Percentiles rank a stretch among this genome's conserved stretches.
These are phyloP conservation scores for Rhinatrema bivittatum DNA, from an alignment of 2,797 vertebrate genomes.

Conservation along the genomic window DNA sequence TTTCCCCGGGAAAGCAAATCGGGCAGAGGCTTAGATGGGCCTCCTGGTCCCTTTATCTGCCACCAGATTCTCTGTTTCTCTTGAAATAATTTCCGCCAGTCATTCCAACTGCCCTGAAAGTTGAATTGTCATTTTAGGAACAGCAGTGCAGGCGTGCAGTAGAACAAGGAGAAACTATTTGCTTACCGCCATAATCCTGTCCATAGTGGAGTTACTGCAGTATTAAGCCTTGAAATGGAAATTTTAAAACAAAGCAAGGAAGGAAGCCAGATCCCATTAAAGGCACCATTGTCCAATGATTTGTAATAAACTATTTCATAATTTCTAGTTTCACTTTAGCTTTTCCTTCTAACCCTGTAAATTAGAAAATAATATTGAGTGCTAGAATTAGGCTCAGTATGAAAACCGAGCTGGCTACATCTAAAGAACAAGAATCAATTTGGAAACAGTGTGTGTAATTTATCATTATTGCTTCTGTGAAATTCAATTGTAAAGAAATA, in stretches of 20 bases:
- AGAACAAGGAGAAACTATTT: too few relatives aligned
- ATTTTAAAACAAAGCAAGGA: conserved; percentile 4
- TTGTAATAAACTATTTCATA: conserved; percentile 3
- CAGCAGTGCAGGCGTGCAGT: too few relatives aligned
- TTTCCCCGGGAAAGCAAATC: too few relatives aligned
- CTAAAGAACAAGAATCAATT: conserved; percentile 1
- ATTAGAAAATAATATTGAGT: conserved; percentile 18
- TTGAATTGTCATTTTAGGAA: too few relatives aligned
- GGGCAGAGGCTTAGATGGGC: too few relatives aligned
- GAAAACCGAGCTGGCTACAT: not conserved
- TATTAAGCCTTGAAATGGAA: conserved; percentile 7
- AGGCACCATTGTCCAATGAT: not conserved
- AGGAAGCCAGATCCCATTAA: conserved; percentile 7
- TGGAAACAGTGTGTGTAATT: not conserved
- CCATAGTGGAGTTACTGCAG: too few relatives aligned
- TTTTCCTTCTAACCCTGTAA: conserved; percentile 12
- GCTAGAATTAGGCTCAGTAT: conserved; percentile 1
- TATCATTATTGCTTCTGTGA: conserved; percentile 8
- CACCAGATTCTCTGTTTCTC: too few relatives aligned
- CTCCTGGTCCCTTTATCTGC: too few relatives aligned
- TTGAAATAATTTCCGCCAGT: too few relatives aligned
- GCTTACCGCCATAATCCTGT: too few relatives aligned
- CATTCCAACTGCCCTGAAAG: too few relatives aligned
- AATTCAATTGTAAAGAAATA: not conserved
- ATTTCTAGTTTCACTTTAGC: conserved; percentile 10